Conservation (phyloP, 2,797 vertebrate genomes). For the Garrulus glandarius region DNA sequence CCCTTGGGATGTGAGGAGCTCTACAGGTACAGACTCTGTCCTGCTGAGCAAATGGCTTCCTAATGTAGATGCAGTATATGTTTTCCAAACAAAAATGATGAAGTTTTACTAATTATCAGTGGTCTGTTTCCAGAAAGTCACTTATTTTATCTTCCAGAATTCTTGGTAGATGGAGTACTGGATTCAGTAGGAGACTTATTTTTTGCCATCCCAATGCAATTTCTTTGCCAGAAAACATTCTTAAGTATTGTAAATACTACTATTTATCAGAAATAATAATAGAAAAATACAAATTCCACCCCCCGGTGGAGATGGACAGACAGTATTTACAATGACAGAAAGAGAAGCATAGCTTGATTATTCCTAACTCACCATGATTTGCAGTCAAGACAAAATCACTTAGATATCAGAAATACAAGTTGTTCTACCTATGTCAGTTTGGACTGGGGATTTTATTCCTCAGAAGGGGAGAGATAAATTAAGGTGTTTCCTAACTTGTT, state of each 20-base stretch:
- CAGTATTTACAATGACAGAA: not conserved
- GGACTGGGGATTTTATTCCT: not conserved
- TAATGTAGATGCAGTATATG: not conserved
- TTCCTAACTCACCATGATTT: not conserved
- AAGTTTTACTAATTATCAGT: not conserved
- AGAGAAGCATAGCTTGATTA: not conserved
- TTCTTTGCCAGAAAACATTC: not conserved
- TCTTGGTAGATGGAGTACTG: not conserved
- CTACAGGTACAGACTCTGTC: not conserved
- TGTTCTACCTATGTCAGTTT: not conserved
- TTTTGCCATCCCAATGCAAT: not conserved
- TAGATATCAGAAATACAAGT: not conserved
- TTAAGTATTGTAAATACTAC: not conserved
- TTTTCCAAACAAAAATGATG: not conserved
- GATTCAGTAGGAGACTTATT: not conserved
- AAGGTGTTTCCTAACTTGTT: not conserved
- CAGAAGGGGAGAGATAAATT: not conserved
- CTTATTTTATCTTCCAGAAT: not conserved
- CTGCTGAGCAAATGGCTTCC: not conserved
- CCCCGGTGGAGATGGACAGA: not conserved
- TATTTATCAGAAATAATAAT: not conserved
- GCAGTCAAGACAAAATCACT: not conserved
- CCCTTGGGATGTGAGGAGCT: not conserved
- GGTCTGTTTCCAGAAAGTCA: not conserved
- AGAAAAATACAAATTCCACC: accelerated